These are phyloP conservation scores for Acestrorhynchus altus DNA, from an alignment of 2,797 vertebrate genomes.

Conservation along the genomic window DNA sequence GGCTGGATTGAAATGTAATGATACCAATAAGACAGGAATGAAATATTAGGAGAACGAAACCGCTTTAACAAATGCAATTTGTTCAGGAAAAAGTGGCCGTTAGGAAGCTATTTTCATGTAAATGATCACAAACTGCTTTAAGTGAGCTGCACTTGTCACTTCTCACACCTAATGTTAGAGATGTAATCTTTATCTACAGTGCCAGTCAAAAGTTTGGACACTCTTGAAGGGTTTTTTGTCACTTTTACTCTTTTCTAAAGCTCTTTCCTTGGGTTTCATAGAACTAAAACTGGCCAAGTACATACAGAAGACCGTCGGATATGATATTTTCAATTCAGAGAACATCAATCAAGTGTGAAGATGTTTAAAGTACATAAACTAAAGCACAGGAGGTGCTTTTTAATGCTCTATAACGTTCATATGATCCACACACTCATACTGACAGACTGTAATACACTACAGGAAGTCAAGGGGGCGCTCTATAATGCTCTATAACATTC, in stretches of 20 bases:
- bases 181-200: not conserved
- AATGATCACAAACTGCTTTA: slow-evolving; percentile 9
- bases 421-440: too few species aligned
- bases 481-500: too few species aligned
- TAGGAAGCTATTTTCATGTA: slow-evolving; percentile 14
- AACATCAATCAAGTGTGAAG: too few species aligned
- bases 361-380: too few species aligned
- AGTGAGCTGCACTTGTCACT: not conserved
- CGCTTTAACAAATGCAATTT: slow-evolving; percentile 14
- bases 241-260: not conserved
- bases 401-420: too few species aligned
- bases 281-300: too few species aligned
- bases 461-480: too few species aligned
- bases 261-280: too few species aligned
- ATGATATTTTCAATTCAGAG: too few species aligned
- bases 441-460: too few species aligned
- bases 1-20: not conserved
- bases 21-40: not conserved
- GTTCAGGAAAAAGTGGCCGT: not conserved
- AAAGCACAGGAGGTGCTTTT: too few species aligned
- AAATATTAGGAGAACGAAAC: not conserved
- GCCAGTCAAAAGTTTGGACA: not conserved
- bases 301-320: too few species aligned
- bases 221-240: not conserved
- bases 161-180: not conserved